These are phyloP conservation scores for Limnodromus scolopaceus DNA, from an alignment of 2,797 vertebrate genomes.

Conservation along the genomic window DNA sequence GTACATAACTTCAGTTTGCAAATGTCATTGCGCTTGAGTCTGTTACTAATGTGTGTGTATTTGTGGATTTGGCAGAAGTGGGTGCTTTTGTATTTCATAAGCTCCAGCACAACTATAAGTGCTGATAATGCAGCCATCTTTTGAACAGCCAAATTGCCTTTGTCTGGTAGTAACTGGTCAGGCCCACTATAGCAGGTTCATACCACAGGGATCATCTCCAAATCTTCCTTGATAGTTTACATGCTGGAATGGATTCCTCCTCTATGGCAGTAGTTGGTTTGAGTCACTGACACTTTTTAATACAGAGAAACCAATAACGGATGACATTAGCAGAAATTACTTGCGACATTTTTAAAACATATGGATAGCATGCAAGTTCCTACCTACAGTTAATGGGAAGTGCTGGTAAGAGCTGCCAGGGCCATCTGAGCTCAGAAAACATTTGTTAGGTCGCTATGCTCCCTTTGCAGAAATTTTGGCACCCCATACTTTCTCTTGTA, in stretches of 20 bases:
- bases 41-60: neutral
- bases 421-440: conserved; percentile 15
- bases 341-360: conserved; percentile 60
- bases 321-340: conserved; percentile 48
- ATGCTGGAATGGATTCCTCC: neutral
- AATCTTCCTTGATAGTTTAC: neutral
- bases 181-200: neutral
- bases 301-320: neutral
- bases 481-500: neutral
- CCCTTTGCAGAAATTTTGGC: neutral
- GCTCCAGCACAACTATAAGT: neutral
- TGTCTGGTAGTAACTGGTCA: neutral
- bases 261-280: neutral
- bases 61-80: neutral
- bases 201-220: neutral
- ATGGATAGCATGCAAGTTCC: neutral
- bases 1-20: neutral
- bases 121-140: neutral
- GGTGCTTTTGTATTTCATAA: neutral
- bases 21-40: neutral
- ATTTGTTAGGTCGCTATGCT: neutral
- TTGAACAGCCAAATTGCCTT: neutral
- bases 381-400: conserved; percentile 25
- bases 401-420: neutral
- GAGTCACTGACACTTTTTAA: neutral